Evolutionary conservation across 23 tunicate species (phyloP).

Genomic region (Halocynthia roretzi): DNA sequence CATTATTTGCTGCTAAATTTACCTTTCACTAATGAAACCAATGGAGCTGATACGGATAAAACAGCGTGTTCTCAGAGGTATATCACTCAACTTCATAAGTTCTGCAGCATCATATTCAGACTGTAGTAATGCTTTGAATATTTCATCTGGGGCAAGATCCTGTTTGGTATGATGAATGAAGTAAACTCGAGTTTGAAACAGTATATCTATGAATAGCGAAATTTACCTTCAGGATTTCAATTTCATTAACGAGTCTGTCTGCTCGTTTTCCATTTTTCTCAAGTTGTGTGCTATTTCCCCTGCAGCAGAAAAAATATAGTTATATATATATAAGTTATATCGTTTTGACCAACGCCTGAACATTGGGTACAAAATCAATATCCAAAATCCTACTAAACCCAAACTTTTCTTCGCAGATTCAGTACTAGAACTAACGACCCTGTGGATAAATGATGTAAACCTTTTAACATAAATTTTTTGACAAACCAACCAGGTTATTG

Average conservation of each 20-base stretch:
- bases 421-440: no score
- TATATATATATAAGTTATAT: no score
- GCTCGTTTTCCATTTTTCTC: conserved; percentile 32
- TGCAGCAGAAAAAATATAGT: conserved; percentile 3
- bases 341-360: background rate
- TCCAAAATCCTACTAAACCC: background rate
- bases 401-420: no score
- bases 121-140: conserved; percentile 30
- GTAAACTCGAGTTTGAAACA: background rate
- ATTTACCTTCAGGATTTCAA: conserved; percentile 40
- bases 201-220: background rate
- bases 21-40: conserved; percentile 53
- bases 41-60: conserved; percentile 40
- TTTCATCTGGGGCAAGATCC: conserved; percentile 38
- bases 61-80: conserved; percentile 31
- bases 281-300: conserved; percentile 20
- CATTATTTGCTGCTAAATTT: background rate
- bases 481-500: no score
- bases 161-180: background rate
- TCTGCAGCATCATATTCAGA: conserved; percentile 8
- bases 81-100: background rate
- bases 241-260: conserved; percentile 33
- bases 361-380: background rate
- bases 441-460: no score
- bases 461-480: no score